Base-by-base conservation (phyloP, 2,797 vertebrate genomes). In the Thunnus albacares region DNA sequence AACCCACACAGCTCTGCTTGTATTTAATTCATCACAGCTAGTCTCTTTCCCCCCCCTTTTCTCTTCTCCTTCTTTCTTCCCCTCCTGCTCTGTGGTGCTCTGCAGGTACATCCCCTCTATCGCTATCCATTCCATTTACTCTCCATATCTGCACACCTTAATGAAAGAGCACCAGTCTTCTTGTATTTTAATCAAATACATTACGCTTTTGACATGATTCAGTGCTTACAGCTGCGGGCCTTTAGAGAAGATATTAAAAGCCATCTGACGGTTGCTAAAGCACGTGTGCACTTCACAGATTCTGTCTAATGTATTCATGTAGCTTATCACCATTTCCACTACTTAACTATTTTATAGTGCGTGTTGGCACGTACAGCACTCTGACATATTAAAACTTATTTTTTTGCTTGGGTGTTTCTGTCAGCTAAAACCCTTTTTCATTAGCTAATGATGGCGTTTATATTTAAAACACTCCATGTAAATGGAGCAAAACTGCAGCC, bases 181-280 rank as follows among this genome's bases (percentile, higher is more conserved):
- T 88, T 80, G 75, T 91, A 62, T 88, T 92, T 90, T 85, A 84
- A 91, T 93, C 84, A 85, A 84, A 92, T 47, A 35, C 76, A 87
- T 90, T 87, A 89, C 52, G 35, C 45, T 83, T 86, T 82, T 38
- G 58, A 77, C 77, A 72, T 85, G 85, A 90, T 89, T 84, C 77
- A 64, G 53, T 75, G 84, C 64, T 64, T 75, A 47, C 79, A 35
- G 62, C 86, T 73, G 87, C 75, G 62, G 85, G 84, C 72, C 71
- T 64, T 62, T 64, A 63, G 60, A 81, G 61, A 28, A 76, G 66
- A 78, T 65, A 76, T 77, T 68, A 79, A 76, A 80, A 77, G 41
- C 30, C 58, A 71, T 79, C 73, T 71, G 77, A 90, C 68, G 60
- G 74, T 49, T 79, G 73, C 79, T 72, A 45, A 61, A 70, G 64